phyloP scores from a whole-genome alignment of 2,113 vertebrate genomes.

The Pterocles orientalis region DNA sequence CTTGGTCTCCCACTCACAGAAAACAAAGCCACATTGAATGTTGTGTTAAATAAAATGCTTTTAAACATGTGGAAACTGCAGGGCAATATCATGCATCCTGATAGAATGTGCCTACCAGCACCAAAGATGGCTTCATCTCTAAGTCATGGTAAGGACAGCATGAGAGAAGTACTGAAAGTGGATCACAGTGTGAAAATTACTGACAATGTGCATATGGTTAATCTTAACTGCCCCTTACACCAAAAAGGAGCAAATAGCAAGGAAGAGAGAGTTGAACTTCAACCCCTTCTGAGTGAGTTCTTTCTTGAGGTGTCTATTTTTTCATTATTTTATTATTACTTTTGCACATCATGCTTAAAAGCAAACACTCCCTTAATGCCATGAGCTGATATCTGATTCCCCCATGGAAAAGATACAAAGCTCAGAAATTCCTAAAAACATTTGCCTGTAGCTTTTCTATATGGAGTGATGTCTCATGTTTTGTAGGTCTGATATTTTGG shows the following conservation, averaged over 20 bases:
- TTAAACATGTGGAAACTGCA: not conserved
- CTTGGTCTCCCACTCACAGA: not conserved
- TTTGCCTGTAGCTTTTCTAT: constrained; percentile 9
- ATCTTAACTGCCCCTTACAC: not conserved
- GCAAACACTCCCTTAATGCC: not conserved
- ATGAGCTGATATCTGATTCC: not conserved
- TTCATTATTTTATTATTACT: not conserved
- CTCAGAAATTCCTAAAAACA: not conserved
- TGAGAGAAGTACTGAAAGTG: not conserved
- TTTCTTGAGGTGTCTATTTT: not conserved
- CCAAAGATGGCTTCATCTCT: not conserved
- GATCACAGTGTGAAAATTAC: not conserved
- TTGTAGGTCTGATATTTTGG: constrained; percentile 63
- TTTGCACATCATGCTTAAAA: not conserved
- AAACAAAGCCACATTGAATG: rapidly evolving
- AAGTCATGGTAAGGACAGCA: not conserved
- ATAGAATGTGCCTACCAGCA: not conserved
- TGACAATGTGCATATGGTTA: not conserved
- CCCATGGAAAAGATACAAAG: not conserved
- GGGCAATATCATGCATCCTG: not conserved
- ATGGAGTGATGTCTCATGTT: constrained; percentile 7
- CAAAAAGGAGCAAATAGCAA: not conserved
- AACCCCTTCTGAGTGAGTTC: not conserved
- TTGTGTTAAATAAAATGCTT: not conserved
- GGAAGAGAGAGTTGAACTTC: not conserved